Percentiles rank a stretch among this genome's conserved stretches.
Conservation (phyloP, 2,888 invertebrate genomes). For the Nudaria mundana region DNA sequence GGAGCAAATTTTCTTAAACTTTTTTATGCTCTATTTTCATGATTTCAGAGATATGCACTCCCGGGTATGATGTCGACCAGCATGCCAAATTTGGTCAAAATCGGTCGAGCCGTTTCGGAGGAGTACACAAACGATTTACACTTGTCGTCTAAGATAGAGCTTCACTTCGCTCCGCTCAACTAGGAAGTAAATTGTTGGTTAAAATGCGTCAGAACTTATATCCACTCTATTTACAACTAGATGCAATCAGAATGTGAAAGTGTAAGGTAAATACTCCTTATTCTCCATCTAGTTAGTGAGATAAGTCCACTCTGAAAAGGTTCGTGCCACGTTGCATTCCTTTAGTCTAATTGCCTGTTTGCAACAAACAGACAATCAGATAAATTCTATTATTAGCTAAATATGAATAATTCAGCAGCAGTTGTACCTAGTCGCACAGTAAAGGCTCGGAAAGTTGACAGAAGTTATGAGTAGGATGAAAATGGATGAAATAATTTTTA, state of each 20-base stretch:
- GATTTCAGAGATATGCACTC: too few species aligned
- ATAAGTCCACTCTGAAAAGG: constrained; percentile 1
- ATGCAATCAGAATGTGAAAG: neutral
- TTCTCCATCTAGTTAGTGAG: neutral
- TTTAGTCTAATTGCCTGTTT: constrained; percentile 10
- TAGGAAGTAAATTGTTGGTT: too few species aligned
- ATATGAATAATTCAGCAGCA: constrained; percentile 47
- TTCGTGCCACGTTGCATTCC: constrained; percentile 1
- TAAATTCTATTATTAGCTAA: constrained; percentile 24
- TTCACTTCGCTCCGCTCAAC: too few species aligned
- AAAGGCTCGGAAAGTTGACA: constrained; percentile 20
- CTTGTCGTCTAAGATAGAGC: too few species aligned
- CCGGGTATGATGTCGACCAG: too few species aligned
- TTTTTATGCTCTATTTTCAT: too few species aligned
- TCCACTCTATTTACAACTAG: too few species aligned
- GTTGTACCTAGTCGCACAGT: constrained; percentile 39
- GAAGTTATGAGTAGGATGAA: constrained; percentile 27
- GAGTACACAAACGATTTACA: too few species aligned
- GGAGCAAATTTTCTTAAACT: too few species aligned
- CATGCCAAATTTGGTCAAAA: too few species aligned
- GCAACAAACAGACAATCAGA: constrained; percentile 29
- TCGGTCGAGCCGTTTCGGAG: too few species aligned
- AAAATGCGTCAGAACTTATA: too few species aligned
- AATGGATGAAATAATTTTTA: constrained; percentile 32
- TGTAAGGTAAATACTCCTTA: neutral